These are phyloP conservation scores for Ormyrus thymus DNA, from an alignment of 2,888 invertebrate species.

Conservation along the genomic window DNA sequence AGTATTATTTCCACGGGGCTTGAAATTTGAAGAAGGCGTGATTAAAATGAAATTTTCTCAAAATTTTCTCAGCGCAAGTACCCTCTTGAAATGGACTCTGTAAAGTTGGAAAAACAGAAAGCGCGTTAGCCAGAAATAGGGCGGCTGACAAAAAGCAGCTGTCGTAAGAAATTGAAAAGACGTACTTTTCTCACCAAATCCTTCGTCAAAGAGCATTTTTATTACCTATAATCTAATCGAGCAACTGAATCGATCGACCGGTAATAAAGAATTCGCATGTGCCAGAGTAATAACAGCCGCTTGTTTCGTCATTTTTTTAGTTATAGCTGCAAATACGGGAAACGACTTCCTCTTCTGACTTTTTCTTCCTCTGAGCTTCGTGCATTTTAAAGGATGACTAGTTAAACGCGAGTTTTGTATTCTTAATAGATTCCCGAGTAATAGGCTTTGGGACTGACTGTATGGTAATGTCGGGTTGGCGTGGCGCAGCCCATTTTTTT, in stretches of 20 bases:
- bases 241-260: background rate
- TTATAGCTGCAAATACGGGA: background rate
- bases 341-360: background rate
- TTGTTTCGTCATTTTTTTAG: background rate
- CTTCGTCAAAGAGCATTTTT: background rate
- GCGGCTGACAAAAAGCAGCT: too few species aligned
- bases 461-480: conserved; percentile 27
- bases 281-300: conserved; percentile 5
- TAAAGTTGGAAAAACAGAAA: too few species aligned
- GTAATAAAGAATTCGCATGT: conserved; percentile 11
- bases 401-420: conserved; percentile 15
- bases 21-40: too few species aligned
- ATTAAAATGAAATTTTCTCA: too few species aligned
- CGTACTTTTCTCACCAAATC: too few species aligned
- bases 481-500: conserved; percentile 5
- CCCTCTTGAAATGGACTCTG: too few species aligned
- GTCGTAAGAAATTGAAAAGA: too few species aligned
- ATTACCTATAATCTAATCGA: conserved; percentile 21
- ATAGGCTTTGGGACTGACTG: background rate
- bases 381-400: background rate
- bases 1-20: too few species aligned
- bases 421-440: conserved; percentile 38
- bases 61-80: too few species aligned
- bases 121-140: too few species aligned
- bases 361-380: background rate